Base-by-base conservation (phyloP, 2,888 invertebrate genomes). In the Drosophila macrospina region DNA sequence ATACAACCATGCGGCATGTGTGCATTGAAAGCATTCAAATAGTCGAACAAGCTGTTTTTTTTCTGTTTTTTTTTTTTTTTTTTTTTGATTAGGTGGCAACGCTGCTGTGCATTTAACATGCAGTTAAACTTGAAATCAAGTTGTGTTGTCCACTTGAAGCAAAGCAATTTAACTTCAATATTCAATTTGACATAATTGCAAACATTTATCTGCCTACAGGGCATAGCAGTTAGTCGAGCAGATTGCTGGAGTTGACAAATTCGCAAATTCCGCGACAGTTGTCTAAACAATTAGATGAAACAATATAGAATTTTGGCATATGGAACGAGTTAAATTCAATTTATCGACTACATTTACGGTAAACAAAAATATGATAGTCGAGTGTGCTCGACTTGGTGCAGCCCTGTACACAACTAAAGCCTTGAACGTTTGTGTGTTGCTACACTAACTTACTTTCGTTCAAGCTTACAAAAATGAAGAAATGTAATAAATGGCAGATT, bases 1-100 rank as follows among this genome's bases (percentile, higher is more conserved):
- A 28, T 28, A 28, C 28, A 28, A 28, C 28, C 6, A 28, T 28
- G 28, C 28, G 28, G 28, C 28, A 28, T 28, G 28, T 28, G 7
- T 7, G n/a, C n/a, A n/a, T n/a, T n/a, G n/a, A n/a, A n/a, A n/a
- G n/a, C n/a, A n/a, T n/a, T n/a, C n/a, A n/a, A n/a, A n/a, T n/a
- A n/a, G 26, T 26, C 26, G 26, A 26, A n/a, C n/a, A n/a, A n/a
- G n/a, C 26, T 26, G 26, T 26, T 26, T 26, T 26, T 26, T n/a
- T n/a, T n/a, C n/a, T n/a, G n/a, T n/a, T n/a, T n/a, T n/a, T n/a
- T n/a, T n/a, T n/a, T n/a, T n/a, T n/a, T n/a, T n/a, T n/a, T n/a
- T n/a, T n/a, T n/a, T n/a, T n/a, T n/a, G n/a, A 20, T 16, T 5
- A 39, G 24, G 42, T 42, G 42, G 42, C 42, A 42, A 24, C 20